Percentiles rank a stretch among this genome's conserved stretches.
Evolutionary conservation across 2,888 invertebrate species (phyloP).

Genomic region (Fragum fragum): DNA sequence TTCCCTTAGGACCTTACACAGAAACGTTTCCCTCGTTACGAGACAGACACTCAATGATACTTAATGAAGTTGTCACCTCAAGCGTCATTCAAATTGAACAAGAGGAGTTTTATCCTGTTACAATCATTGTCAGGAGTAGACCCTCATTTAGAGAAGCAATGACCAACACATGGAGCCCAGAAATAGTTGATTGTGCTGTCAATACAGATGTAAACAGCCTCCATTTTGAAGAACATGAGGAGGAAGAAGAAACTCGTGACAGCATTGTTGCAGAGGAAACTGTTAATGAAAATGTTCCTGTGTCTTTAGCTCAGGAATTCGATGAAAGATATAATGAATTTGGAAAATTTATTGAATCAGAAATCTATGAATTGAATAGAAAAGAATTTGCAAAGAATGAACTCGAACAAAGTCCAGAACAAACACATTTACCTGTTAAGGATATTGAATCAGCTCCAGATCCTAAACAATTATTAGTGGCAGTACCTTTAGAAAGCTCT

Average conservation of each 20-base stretch:
- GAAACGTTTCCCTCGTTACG: conserved; percentile 74
- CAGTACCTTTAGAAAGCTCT: neutral
- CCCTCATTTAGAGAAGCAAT: conserved; percentile 58
- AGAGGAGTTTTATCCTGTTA: conserved; percentile 69
- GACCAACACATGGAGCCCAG: conserved; percentile 20
- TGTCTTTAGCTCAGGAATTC: neutral
- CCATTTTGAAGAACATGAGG: conserved; percentile 56
- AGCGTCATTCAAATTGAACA: conserved; percentile 67
- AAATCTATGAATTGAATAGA: conserved; percentile 56
- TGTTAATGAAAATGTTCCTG: neutral
- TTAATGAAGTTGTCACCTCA: conserved; percentile 73
- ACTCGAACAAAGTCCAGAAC: conserved; percentile 37
- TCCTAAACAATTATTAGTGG: neutral
- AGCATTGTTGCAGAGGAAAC: neutral
- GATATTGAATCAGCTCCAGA: neutral
- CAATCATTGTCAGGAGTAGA: conserved; percentile 58
- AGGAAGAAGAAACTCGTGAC: conserved; percentile 40
- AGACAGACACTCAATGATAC: conserved; percentile 74
- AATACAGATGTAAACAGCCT: conserved; percentile 66
- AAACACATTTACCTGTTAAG: conserved; percentile 24
- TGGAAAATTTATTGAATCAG: conserved; percentile 62
- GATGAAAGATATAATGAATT: conserved; percentile 43
- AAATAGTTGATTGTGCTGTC: conserved; percentile 47
- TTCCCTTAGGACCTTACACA: conserved; percentile 78
- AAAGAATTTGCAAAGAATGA: conserved; percentile 42